These are phyloP conservation scores for Portevinia maculata DNA, from an alignment of 2,888 invertebrate genomes.

Conservation along the genomic window DNA sequence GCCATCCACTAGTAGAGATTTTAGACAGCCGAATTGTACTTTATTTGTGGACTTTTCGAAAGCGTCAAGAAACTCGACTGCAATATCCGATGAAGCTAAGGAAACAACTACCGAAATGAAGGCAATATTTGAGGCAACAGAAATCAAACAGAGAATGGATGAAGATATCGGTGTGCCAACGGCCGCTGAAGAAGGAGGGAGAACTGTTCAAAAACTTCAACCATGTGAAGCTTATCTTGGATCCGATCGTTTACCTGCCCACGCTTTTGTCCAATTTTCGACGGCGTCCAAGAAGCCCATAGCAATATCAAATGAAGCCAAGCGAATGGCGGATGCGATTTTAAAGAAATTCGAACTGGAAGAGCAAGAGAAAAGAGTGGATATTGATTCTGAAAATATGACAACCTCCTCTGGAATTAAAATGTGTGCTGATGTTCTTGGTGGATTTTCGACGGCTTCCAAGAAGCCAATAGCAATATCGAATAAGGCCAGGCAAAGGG, in stretches of 20 bases:
- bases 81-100: slow-evolving; percentile 60
- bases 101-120: slow-evolving; percentile 38
- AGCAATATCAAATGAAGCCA: slow-evolving; percentile 54
- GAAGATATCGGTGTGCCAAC: too few species aligned
- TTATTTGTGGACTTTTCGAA: slow-evolving; percentile 47
- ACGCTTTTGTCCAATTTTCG: slow-evolving; percentile 44
- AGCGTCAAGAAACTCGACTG: slow-evolving; percentile 61
- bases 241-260: too few species aligned
- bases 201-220: neutral
- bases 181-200: neutral
- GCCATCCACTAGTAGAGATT: neutral
- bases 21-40: neutral
- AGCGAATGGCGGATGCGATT: slow-evolving; percentile 59
- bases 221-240: too few species aligned
- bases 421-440: neutral
- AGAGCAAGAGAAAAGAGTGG: slow-evolving; percentile 21
- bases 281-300: slow-evolving; percentile 65
- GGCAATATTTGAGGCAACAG: slow-evolving; percentile 27
- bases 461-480: slow-evolving; percentile 64
- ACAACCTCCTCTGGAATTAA: neutral
- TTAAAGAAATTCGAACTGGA: slow-evolving; percentile 41
- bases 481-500: slow-evolving; percentile 56
- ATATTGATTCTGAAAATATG: neutral
- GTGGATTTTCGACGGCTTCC: slow-evolving; percentile 64
- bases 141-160: neutral